These are phyloP conservation scores for Anoplolepis gracilipes DNA, from an alignment of 1,140 invertebrate species.

Conservation along the genomic window DNA sequence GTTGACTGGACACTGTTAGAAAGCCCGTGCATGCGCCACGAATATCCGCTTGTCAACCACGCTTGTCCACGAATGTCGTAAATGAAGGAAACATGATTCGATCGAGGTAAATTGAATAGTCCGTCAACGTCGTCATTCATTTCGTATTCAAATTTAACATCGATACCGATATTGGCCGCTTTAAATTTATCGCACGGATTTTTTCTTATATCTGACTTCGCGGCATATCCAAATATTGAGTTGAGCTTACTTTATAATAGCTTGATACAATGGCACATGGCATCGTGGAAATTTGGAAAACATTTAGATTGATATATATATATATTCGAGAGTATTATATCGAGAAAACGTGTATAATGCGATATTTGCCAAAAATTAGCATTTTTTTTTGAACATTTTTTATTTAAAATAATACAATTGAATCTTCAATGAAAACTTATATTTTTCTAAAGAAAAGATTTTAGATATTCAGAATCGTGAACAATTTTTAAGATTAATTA, in stretches of 20 bases:
- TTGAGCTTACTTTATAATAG: background rate
- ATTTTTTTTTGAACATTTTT: background rate
- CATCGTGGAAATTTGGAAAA: background rate
- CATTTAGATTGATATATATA: background rate
- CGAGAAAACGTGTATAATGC: background rate
- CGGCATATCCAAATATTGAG: background rate
- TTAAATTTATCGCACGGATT: slow-evolving; percentile 12
- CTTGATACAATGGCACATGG: background rate
- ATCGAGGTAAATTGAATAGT: slow-evolving; percentile 61
- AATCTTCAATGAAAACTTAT: background rate
- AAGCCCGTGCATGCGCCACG: slow-evolving; percentile 30
- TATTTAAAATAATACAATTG: background rate
- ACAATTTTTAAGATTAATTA: background rate
- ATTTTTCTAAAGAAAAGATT: background rate
- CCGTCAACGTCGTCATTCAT: slow-evolving; percentile 31
- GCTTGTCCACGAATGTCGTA: slow-evolving; percentile 18
- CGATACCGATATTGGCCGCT: background rate
- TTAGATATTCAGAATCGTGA: background rate
- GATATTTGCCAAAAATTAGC: background rate
- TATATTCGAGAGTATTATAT: background rate
- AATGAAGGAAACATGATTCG: slow-evolving; percentile 44
- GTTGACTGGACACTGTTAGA: slow-evolving; percentile 5
- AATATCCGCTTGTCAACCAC: slow-evolving; percentile 29
- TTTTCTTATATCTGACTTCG: background rate
- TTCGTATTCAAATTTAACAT: background rate